These are phyloP conservation scores for Sebastes fasciatus DNA, from an alignment of 2,113 vertebrate species.

Conservation along the genomic window DNA sequence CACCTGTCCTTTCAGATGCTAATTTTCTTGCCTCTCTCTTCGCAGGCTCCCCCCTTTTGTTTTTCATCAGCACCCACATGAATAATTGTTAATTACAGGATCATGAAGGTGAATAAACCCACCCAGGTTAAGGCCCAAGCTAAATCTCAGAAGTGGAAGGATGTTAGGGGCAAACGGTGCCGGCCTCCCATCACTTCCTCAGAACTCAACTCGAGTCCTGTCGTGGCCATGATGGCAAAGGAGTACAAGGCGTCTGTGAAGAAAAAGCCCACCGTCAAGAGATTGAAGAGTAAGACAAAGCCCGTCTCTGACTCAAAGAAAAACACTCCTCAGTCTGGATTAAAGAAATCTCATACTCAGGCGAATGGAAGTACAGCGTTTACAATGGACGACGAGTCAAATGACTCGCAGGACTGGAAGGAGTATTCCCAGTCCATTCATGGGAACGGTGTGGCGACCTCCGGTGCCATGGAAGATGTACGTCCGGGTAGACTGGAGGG, in stretches of 20 bases:
- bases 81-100: constrained; percentile 13
- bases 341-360: constrained; percentile 34
- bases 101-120: constrained; percentile 83
- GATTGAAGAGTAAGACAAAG: constrained; percentile 77
- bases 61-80: constrained; percentile 17
- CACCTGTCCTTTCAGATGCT: neutral
- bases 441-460: constrained; percentile 61
- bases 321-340: neutral
- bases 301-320: constrained; percentile 45
- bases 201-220: constrained; percentile 53
- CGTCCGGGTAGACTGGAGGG: constrained; percentile 59
- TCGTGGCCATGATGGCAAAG: constrained; percentile 52
- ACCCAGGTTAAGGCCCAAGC: constrained; percentile 43
- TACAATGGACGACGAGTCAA: constrained; percentile 50
- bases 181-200: constrained; percentile 50
- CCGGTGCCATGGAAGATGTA: neutral
- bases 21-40: neutral
- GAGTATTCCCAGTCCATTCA: constrained; percentile 68
- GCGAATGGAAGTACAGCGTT: constrained; percentile 73
- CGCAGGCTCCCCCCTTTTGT: constrained; percentile 36
- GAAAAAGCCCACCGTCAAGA: constrained; percentile 78
- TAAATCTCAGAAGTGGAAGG: constrained; percentile 80
- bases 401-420: constrained; percentile 76
- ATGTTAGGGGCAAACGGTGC: constrained; percentile 62
- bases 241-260: constrained; percentile 68